These are phyloP conservation scores for Aphodius granarius DNA, from an alignment of 2,888 invertebrate genomes.

Conservation along the genomic window DNA sequence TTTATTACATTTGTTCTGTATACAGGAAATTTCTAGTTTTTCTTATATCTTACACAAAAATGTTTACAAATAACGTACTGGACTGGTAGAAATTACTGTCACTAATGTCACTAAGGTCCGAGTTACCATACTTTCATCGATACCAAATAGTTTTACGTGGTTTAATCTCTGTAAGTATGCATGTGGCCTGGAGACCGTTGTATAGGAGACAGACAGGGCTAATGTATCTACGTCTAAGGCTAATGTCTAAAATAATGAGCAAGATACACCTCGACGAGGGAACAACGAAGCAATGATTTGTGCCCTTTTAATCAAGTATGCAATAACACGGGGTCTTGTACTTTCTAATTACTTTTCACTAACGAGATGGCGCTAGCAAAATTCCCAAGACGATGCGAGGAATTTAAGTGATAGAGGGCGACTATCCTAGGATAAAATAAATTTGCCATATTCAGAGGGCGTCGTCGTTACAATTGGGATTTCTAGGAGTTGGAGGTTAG, in stretches of 20 bases:
- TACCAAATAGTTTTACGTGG: too few relatives aligned
- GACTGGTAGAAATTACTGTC: too few relatives aligned
- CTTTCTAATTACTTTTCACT: background rate
- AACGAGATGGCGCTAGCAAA: background rate
- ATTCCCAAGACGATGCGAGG: background rate
- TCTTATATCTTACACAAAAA: too few relatives aligned
- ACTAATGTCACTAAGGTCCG: too few relatives aligned
- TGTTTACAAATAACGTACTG: too few relatives aligned
- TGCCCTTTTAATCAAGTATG: background rate
- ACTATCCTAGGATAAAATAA: background rate
- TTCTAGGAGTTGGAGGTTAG: background rate
- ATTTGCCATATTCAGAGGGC: background rate
- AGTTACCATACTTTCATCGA: too few relatives aligned
- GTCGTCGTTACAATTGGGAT: background rate
- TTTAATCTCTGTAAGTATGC: too few relatives aligned
- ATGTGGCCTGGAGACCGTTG: too few relatives aligned
- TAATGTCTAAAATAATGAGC: background rate
- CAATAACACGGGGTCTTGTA: background rate
- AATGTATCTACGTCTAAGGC: background rate
- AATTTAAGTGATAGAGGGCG: background rate
- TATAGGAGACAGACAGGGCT: background rate
- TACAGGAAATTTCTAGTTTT: too few relatives aligned
- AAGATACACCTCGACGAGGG: background rate
- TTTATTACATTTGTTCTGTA: too few relatives aligned
- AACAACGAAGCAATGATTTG: background rate